These are phyloP conservation scores for Oxystoma pomonae DNA, from an alignment of 2,888 invertebrate species.

Conservation along the genomic window DNA sequence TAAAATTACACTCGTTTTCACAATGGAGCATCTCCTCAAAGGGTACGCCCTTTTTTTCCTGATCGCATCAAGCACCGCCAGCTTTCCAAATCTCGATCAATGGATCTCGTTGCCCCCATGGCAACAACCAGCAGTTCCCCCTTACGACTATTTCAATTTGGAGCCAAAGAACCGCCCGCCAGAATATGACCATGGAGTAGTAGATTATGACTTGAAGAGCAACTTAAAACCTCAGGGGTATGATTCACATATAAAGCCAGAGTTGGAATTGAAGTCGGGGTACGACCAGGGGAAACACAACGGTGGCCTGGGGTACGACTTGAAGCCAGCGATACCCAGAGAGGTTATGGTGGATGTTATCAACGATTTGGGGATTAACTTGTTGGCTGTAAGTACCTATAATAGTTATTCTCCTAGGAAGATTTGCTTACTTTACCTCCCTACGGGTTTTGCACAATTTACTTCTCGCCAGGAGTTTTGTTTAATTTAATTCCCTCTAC, in stretches of 20 bases:
- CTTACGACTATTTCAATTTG: not conserved
- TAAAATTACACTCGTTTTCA: too few species aligned
- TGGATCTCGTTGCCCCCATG: not conserved
- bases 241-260: too few species aligned
- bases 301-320: not conserved
- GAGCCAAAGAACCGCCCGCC: not conserved
- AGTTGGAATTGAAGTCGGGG: too few species aligned
- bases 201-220: not conserved
- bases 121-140: not conserved
- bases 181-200: not conserved
- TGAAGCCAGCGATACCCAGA: conserved; percentile 49
- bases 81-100: not conserved
- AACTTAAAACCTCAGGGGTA: not conserved
- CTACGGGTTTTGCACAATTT: too few species aligned
- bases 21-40: not conserved
- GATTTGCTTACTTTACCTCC: too few species aligned
- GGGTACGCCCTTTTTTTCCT: not conserved
- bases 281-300: too few species aligned
- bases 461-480: too few species aligned
- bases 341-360: conserved; percentile 77
- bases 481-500: too few species aligned
- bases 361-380: conserved; percentile 67
- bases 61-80: not conserved
- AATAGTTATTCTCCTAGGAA: too few species aligned
- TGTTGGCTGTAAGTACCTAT: conserved; percentile 59